A percentile compares a stretch with the other conserved stretches of the same genome.
Conservation (phyloP, 2,888 invertebrate genomes). For the Norana najaformis region DNA sequence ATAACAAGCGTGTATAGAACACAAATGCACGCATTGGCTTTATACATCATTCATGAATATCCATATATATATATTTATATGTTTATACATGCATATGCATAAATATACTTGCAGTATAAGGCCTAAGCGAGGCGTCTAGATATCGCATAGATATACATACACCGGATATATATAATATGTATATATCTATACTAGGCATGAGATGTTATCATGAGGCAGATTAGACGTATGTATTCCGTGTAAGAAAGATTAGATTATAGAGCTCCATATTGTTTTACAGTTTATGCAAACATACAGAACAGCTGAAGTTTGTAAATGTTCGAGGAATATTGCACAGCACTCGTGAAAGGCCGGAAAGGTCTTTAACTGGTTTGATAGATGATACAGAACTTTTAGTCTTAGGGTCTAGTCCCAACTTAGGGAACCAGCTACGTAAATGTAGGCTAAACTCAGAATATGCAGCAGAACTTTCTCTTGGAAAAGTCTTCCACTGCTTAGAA, state of each 20-base stretch:
- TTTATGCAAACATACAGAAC: not conserved
- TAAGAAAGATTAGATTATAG: not conserved
- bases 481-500: not conserved
- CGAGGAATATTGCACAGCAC: not conserved
- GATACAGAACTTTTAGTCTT: not conserved
- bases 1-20: no score
- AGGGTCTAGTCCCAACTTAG: not conserved
- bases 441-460: not conserved
- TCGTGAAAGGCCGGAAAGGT: not conserved
- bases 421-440: not conserved
- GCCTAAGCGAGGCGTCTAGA: no score
- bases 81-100: not conserved
- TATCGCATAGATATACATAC: no score
- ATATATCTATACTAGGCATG: no score
- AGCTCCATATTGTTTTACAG: not conserved
- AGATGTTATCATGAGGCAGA: not conserved
- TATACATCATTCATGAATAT: no score
- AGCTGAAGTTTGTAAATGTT: not conserved
- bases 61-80: not conserved
- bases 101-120: not conserved
- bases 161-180: not conserved
- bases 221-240: not conserved
- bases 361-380: no score
- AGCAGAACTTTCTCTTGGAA: not conserved
- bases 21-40: no score